A percentile compares a stretch with the other conserved stretches of the same genome.
phyloP scores from a whole-genome alignment of 2,888 invertebrate species.

The Iselma pallidipennis region DNA sequence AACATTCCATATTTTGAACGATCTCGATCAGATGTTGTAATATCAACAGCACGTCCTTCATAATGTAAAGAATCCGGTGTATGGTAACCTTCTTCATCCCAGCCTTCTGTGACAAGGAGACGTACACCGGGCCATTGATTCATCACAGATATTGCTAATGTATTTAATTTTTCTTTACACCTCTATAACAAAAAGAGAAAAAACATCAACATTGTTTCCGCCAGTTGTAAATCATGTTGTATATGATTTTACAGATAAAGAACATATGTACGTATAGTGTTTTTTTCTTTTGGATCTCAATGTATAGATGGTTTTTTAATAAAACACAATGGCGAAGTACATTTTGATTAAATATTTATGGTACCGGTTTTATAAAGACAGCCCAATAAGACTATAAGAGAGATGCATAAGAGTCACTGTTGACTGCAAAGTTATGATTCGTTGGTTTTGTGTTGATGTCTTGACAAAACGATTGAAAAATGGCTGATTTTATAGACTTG shows the following conservation, averaged over 20 bases:
- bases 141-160: constrained; percentile 94
- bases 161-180: constrained; percentile 94
- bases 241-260: neutral
- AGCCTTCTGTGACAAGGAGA: constrained; percentile 91
- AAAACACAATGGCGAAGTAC: constrained; percentile 21
- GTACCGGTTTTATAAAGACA: constrained; percentile 39
- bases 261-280: too few species aligned
- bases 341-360: constrained; percentile 44
- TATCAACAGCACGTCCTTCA: constrained; percentile 95
- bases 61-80: constrained; percentile 87
- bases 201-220: neutral
- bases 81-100: constrained; percentile 87
- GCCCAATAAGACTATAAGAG: constrained; percentile 12
- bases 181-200: constrained; percentile 68
- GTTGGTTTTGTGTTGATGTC: constrained; percentile 42
- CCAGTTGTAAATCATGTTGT: too few species aligned
- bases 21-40: constrained; percentile 93
- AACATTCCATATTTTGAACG: constrained; percentile 94
- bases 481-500: constrained; percentile 41
- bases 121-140: constrained; percentile 97
- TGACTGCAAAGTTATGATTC: constrained; percentile 38
- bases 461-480: constrained; percentile 45
- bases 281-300: too few species aligned
- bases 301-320: constrained; percentile 5
- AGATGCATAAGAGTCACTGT: neutral